A percentile compares a stretch with the other conserved stretches of the same genome.
phyloP scores from a whole-genome alignment of 2,797 vertebrate genomes.

The Peromyscus attwateri region DNA sequence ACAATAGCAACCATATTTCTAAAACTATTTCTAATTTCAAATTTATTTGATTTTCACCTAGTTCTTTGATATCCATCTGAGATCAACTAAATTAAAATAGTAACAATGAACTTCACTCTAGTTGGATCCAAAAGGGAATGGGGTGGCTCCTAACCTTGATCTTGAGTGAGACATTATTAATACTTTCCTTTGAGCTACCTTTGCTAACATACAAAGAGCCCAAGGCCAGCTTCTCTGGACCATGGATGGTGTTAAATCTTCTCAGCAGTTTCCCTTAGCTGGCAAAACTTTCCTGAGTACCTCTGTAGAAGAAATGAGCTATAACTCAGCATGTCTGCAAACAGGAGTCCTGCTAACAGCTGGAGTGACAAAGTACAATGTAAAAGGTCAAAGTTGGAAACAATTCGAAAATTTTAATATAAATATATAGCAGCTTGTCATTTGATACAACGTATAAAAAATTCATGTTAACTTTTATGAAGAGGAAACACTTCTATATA shows the following conservation, averaged over 20 bases:
- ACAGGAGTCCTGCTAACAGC: background rate
- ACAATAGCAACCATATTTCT: background rate
- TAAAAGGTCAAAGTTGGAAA: background rate
- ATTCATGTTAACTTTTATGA: slow-evolving; percentile 17
- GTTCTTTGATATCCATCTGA: background rate
- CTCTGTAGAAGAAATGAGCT: background rate
- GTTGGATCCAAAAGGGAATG: background rate
- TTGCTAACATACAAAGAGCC: slow-evolving; percentile 21
- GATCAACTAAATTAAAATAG: slow-evolving; percentile 17
- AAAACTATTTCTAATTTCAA: slow-evolving; percentile 11
- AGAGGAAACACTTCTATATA: slow-evolving; percentile 62
- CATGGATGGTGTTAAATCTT: background rate
- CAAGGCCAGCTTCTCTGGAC: background rate
- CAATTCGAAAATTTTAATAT: slow-evolving; percentile 23
- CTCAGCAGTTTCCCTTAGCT: background rate
- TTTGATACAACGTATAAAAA: background rate
- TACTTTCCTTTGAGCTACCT: background rate
- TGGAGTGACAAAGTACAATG: background rate
- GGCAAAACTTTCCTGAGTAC: background rate
- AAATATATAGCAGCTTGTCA: background rate
- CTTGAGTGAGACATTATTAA: background rate
- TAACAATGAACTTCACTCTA: background rate
- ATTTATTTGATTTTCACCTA: background rate
- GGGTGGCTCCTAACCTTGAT: slow-evolving; percentile 15
- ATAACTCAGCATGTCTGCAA: background rate